Evolutionary conservation across 2,888 invertebrate genomes (phyloP), one percentile per base, ranked within the genome.

Genomic region (Monochamus alternatus): DNA sequence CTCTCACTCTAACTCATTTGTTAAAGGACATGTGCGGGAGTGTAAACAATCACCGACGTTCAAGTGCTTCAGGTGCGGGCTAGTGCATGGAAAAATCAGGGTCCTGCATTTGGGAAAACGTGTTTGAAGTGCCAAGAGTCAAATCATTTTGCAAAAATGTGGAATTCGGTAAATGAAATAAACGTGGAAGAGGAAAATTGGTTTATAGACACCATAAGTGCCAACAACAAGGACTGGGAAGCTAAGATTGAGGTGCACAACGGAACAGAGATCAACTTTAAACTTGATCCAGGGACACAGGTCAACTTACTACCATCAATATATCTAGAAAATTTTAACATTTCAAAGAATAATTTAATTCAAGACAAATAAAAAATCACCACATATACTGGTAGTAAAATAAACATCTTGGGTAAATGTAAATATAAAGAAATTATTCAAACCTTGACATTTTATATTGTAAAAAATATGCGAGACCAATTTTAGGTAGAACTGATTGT

Each of bases 111-210:
- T 10, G 59, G 30, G 22, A 59, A 59, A 59, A 7, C 7, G 8
- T 59, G 59, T 10, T 30, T 59, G 30, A 59, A 59, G 8, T 59
- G 59, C 8, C 59, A 59, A 22, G 22, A 30, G 5, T 30, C 31
- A 10, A 5, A 30, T 10, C 14, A 59, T 59, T 59, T 59, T 7
- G 59, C 31, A 30, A 59, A 59, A 30, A 59, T n/a, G 30, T 59
- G 59, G 5, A 59, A 59, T 22, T 59, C 59, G 22, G 12, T 59
- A 9, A 59, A 59, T 31, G 59, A 59, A 59, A 59, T 59, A 3
- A 22, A 59, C 12, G 3, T 59, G 3, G 59, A 59, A 30, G 59
- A 60, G 0, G 59, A 60, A 31, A 30, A 22, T 30, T 60, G 22
- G 22, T 60, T 60, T 12, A 9, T 7, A 32, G 59, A 60, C 31